phyloP scores from a whole-genome alignment of 1,140 invertebrate species.

The Polyergus mexicanus region DNA sequence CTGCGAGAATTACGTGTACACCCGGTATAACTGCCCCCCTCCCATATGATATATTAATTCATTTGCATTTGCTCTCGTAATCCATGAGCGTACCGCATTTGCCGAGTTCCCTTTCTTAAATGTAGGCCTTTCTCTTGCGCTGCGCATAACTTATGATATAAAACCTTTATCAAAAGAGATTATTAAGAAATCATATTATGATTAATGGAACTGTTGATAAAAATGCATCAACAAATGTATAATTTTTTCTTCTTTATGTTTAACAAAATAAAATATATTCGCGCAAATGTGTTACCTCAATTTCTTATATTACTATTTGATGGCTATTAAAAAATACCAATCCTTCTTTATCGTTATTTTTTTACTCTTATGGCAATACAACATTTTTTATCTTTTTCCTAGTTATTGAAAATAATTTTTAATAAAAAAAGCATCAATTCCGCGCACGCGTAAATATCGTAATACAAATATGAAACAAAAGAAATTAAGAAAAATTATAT shows the following conservation, averaged over 20 bases:
- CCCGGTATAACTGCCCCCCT: slow-evolving; percentile 56
- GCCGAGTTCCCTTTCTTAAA: slow-evolving; percentile 61
- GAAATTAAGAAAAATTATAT: too few species aligned
- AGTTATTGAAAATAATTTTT: background rate
- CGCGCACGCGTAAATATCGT: too few species aligned
- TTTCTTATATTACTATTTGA: background rate
- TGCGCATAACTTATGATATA: slow-evolving; percentile 4
- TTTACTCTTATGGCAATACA: background rate
- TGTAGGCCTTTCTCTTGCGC: slow-evolving; percentile 56
- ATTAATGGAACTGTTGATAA: slow-evolving; percentile 27
- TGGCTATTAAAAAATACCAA: background rate
- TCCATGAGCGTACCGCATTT: slow-evolving; percentile 56
- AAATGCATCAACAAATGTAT: background rate
- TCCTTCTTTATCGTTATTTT: background rate
- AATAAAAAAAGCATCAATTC: background rate
- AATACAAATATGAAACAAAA: too few species aligned
- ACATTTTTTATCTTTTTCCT: background rate
- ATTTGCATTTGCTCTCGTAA: slow-evolving; percentile 59
- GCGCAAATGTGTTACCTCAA: background rate
- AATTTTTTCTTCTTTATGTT: slow-evolving; percentile 5
- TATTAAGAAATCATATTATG: slow-evolving; percentile 37
- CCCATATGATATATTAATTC: slow-evolving; percentile 60
- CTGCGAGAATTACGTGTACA: slow-evolving; percentile 51
- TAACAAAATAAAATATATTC: background rate
- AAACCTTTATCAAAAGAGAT: slow-evolving; percentile 46